These are phyloP conservation scores for Lates calcarifer DNA, from an alignment of 2,113 vertebrate genomes.

Conservation along the genomic window DNA sequence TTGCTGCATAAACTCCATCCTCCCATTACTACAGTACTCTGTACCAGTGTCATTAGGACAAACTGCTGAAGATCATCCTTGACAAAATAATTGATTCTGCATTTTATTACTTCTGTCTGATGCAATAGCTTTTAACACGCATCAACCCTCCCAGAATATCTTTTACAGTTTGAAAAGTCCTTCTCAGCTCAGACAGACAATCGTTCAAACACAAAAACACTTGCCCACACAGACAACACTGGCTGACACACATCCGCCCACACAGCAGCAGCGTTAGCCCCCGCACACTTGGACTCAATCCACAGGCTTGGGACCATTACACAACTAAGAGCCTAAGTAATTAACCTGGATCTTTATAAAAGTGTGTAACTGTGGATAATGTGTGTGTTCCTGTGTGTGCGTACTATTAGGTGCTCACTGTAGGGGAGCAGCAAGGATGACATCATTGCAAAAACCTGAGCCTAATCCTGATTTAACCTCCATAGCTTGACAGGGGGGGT, in stretches of 20 bases:
- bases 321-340: slow-evolving; percentile 62
- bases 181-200: slow-evolving; percentile 46
- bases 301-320: slow-evolving; percentile 62
- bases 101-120: background rate
- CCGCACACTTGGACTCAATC: slow-evolving; percentile 55
- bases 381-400: slow-evolving; percentile 25
- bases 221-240: slow-evolving; percentile 24
- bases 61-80: background rate
- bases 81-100: background rate
- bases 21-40: background rate
- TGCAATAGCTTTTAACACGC: background rate
- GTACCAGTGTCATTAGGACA: background rate
- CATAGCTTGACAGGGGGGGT: slow-evolving; percentile 31
- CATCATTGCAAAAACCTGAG: slow-evolving; percentile 64
- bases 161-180: slow-evolving; percentile 16
- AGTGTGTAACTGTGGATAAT: slow-evolving; percentile 11
- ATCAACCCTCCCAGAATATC: background rate
- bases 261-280: slow-evolving; percentile 25
- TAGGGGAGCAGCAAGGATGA: slow-evolving; percentile 57
- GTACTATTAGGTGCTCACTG: slow-evolving; percentile 24
- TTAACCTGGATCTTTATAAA: slow-evolving; percentile 64
- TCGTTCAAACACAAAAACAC: slow-evolving; percentile 21
- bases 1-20: background rate
- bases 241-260: slow-evolving; percentile 38
- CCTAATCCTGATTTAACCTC: slow-evolving; percentile 68